These are phyloP conservation scores for Streptopelia turtur DNA, from an alignment of 2,797 vertebrate species.

Conservation along the genomic window DNA sequence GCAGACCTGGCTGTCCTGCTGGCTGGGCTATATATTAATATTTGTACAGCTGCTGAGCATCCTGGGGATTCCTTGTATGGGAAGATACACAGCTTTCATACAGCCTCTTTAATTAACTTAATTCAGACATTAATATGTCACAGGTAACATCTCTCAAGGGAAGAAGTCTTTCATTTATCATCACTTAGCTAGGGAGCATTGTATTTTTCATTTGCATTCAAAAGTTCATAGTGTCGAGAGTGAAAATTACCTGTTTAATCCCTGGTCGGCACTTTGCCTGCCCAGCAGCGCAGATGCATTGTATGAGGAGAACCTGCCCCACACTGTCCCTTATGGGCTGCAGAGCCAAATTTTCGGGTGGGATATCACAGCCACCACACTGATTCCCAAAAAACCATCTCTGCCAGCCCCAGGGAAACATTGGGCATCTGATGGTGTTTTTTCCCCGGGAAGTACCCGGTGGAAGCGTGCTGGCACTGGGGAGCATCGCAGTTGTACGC, in stretches of 20 bases:
- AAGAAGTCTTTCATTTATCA: slow-evolving; percentile 51
- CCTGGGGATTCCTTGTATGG: slow-evolving; percentile 47
- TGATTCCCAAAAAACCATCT: background rate
- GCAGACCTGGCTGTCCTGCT: slow-evolving; percentile 25
- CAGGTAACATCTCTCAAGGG: slow-evolving; percentile 27
- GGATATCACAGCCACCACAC: too few relatives aligned
- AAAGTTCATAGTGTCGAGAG: background rate
- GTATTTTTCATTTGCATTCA: slow-evolving; percentile 41
- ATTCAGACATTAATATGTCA: slow-evolving; percentile 63
- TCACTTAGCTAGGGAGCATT: slow-evolving; percentile 21
- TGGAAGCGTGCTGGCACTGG: accelerated
- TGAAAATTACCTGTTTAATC: background rate
- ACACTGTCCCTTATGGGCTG: background rate
- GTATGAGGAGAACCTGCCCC: background rate
- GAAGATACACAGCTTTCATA: slow-evolving; percentile 29
- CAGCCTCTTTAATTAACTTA: slow-evolving; percentile 72
- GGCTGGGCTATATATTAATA: slow-evolving; percentile 52
- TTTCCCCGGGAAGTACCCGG: background rate
- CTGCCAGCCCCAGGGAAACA: background rate
- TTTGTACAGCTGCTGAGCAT: slow-evolving; percentile 12
- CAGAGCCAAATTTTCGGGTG: background rate
- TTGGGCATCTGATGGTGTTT: background rate
- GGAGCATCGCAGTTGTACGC: background rate
- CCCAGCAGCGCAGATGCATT: background rate
- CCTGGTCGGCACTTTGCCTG: background rate